These are phyloP conservation scores for Cyrtorhinus lividipennis DNA, from an alignment of 1,140 invertebrate species.

Conservation along the genomic window DNA sequence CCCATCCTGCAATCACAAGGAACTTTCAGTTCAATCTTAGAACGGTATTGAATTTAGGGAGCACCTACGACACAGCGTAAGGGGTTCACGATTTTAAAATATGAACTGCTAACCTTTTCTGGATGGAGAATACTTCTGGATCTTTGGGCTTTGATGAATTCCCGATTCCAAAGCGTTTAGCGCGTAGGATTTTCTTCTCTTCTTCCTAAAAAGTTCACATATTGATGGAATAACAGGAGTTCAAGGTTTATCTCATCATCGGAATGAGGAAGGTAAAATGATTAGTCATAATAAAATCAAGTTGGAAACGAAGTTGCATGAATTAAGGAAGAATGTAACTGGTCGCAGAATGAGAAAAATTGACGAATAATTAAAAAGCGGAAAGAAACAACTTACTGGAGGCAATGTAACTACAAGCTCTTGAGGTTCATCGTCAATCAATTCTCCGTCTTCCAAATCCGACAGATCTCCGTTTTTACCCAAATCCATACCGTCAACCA, in stretches of 20 bases:
- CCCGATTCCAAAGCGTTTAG: slow-evolving; percentile 12
- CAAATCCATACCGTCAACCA: neutral
- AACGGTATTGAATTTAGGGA: no score
- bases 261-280: no score
- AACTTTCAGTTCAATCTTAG: no score
- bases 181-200: slow-evolving; percentile 10
- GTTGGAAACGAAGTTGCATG: no score
- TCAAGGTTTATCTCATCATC: no score
- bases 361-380: neutral
- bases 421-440: slow-evolving; percentile 16
- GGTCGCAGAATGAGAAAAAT: neutral
- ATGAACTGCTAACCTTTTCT: neutral
- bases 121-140: neutral
- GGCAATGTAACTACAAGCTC: neutral
- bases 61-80: no score
- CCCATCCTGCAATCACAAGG: slow-evolving; percentile 16
- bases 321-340: neutral
- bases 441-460: slow-evolving; percentile 19
- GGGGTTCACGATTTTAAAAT: neutral
- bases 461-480: slow-evolving; percentile 1
- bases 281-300: no score
- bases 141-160: neutral
- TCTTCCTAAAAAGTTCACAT: slow-evolving; percentile 1
- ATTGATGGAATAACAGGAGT: no score
- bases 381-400: neutral